A percentile compares a stretch with the other conserved stretches of the same genome.
phyloP scores from a whole-genome alignment of 2,888 invertebrate species.

The Criorhina ranunculi region DNA sequence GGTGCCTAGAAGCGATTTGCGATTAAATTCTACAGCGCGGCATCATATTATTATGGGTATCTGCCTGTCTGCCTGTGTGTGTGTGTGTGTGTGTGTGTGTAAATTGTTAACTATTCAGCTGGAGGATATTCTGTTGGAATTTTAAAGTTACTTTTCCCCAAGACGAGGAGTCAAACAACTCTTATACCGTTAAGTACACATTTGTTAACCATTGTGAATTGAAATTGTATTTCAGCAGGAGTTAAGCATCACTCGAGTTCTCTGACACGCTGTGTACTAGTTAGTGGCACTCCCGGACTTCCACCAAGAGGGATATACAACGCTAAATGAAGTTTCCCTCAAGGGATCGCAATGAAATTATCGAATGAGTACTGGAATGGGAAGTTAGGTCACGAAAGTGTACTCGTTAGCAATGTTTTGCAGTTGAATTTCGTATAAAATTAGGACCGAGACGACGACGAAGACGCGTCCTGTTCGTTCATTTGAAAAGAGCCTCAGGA shows the following conservation, averaged over 20 bases:
- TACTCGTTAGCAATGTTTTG: conserved; percentile 8
- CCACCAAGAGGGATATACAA: background rate
- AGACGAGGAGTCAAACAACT: conserved; percentile 25
- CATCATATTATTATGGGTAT: conserved; percentile 1
- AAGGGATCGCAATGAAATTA: conserved; percentile 30
- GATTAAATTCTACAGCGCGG: conserved; percentile 28
- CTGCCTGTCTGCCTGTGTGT: background rate
- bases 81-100: conserved; percentile 8
- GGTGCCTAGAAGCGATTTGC: conserved; percentile 34
- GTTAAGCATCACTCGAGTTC: background rate
- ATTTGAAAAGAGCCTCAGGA: conserved; percentile 10
- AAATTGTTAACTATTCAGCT: conserved; percentile 50
- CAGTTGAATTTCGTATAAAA: background rate
- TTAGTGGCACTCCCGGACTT: background rate
- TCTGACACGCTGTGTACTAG: background rate
- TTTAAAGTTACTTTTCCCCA: conserved; percentile 13
- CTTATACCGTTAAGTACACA: conserved; percentile 21
- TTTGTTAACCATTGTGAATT: conserved; percentile 37
- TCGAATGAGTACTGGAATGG: background rate
- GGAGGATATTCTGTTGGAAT: conserved; percentile 9
- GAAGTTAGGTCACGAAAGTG: background rate
- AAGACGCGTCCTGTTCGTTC: background rate
- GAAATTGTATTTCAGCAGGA: conserved; percentile 22
- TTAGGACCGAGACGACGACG: background rate
- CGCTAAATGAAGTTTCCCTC: conserved; percentile 14